Evolutionary conservation across 2,113 vertebrate species (phyloP).

Genomic region (Tylochromis polylepis): DNA sequence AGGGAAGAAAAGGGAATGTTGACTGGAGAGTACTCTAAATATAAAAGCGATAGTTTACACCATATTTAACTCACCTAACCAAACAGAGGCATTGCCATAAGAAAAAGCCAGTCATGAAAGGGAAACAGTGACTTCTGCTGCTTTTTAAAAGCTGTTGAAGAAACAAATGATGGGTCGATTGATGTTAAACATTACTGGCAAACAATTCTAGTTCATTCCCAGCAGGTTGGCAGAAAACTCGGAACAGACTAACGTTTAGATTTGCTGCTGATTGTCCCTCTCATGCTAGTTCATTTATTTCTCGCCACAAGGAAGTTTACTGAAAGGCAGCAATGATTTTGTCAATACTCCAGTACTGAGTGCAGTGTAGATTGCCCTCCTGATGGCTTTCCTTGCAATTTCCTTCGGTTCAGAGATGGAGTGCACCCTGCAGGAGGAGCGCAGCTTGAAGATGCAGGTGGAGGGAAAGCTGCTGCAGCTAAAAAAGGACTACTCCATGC

Average conservation of each 20-base stretch:
- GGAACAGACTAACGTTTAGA: not conserved
- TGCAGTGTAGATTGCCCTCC: not conserved
- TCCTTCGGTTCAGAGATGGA: conserved; percentile 81
- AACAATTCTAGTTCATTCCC: not conserved
- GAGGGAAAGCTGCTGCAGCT: conserved; percentile 86
- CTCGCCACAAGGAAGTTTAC: not conserved
- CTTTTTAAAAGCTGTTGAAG: not conserved
- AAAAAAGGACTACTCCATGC: conserved; percentile 86
- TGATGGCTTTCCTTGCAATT: not conserved
- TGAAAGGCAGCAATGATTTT: not conserved
- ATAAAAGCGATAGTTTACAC: not conserved
- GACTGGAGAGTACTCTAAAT: not conserved
- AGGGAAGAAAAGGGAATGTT: not conserved
- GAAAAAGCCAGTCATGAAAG: not conserved
- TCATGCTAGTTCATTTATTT: not conserved
- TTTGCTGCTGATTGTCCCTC: not conserved
- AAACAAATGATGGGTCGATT: not conserved
- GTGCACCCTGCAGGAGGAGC: conserved; percentile 86
- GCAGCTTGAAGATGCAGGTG: conserved; percentile 81
- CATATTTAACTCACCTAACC: not conserved
- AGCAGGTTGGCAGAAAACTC: not conserved
- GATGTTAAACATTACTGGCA: not conserved
- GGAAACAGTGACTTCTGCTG: not conserved
- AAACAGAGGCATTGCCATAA: not conserved
- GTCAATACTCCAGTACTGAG: not conserved